phyloP scores from a whole-genome alignment of 2,888 invertebrate genomes.

The Cryptus armator region DNA sequence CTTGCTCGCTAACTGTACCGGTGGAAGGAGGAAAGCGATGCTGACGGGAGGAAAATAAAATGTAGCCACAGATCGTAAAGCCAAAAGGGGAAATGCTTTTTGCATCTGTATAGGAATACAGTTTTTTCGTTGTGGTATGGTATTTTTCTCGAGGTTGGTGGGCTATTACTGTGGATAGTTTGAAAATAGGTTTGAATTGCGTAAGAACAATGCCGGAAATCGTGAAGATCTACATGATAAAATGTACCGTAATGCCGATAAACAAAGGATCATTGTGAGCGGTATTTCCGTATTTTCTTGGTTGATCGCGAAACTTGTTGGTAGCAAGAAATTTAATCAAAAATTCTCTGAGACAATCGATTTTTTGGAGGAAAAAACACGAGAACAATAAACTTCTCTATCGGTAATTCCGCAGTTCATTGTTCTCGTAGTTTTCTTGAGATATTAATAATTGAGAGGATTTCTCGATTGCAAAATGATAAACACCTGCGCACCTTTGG shows the following conservation, averaged over 20 bases:
- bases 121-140: neutral
- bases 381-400: too few relatives aligned
- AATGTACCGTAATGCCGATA: neutral
- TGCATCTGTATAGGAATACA: neutral
- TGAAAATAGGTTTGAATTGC: neutral
- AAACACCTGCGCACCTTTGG: too few relatives aligned
- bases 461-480: too few relatives aligned
- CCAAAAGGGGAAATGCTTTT: neutral
- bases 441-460: too few relatives aligned
- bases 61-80: constrained; percentile 44
- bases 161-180: neutral
- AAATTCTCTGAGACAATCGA: too few relatives aligned
- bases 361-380: too few relatives aligned
- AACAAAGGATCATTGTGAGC: neutral
- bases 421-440: too few relatives aligned
- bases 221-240: neutral
- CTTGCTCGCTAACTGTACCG: constrained; percentile 31
- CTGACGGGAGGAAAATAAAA: constrained; percentile 53
- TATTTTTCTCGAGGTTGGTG: neutral
- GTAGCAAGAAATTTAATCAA: too few relatives aligned
- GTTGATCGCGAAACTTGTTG: too few relatives aligned
- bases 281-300: too few relatives aligned
- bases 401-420: too few relatives aligned
- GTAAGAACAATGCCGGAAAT: neutral
- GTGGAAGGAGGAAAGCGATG: constrained; percentile 29